Evolutionary conservation across 2,888 invertebrate species (phyloP).

Genomic region (Camponotus fellah): DNA sequence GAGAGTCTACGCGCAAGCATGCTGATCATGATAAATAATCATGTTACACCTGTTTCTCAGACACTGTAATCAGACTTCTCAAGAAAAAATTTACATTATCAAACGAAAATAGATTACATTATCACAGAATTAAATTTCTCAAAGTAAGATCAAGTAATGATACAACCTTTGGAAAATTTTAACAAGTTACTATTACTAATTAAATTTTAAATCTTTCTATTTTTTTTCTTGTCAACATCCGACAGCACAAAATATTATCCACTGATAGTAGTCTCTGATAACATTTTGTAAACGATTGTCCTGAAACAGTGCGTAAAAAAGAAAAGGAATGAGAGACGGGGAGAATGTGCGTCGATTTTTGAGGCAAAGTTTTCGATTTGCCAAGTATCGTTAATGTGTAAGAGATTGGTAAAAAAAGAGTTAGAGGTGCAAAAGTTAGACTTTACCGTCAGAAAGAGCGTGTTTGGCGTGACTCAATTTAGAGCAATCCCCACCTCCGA

Average conservation of each 20-base stretch:
- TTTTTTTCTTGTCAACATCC: not conserved
- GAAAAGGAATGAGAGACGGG: constrained; percentile 1
- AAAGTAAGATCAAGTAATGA: not conserved
- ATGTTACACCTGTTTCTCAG: not conserved
- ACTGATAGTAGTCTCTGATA: not conserved
- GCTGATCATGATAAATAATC: not conserved
- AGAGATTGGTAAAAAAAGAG: constrained; percentile 51
- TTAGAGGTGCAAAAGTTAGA: constrained; percentile 72
- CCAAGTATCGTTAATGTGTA: constrained; percentile 61
- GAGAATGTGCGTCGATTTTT: constrained; percentile 26
- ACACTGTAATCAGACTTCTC: not conserved
- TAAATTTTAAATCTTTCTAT: not conserved
- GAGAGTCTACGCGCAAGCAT: constrained; percentile 19
- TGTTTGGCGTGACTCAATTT: constrained; percentile 77
- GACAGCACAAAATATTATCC: constrained; percentile 6
- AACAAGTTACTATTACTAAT: not conserved
- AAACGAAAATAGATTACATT: not conserved
- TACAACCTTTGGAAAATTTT: not conserved
- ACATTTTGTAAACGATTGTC: constrained; percentile 13
- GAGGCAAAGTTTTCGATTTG: constrained; percentile 23
- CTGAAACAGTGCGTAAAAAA: not conserved
- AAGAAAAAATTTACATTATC: not conserved
- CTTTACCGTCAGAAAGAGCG: constrained; percentile 75
- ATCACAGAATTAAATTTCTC: not conserved
- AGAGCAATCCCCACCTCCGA: constrained; percentile 74